A percentile compares a stretch with the other conserved stretches of the same genome.
Evolutionary conservation across 2,888 invertebrate species (phyloP).

Genomic region (Temnothorax rugatulus): DNA sequence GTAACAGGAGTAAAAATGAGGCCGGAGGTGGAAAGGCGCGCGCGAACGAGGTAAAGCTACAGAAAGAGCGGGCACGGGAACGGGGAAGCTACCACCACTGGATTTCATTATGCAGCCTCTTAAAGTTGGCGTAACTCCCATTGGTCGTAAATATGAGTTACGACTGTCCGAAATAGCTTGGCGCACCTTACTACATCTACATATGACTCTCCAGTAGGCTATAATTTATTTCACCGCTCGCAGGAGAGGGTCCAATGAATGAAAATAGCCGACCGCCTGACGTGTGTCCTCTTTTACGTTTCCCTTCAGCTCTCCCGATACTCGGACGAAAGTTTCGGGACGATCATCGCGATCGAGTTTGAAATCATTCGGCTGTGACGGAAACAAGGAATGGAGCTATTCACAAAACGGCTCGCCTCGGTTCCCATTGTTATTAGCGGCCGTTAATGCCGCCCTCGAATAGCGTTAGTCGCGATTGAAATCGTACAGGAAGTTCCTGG

Average conservation of each 20-base stretch:
- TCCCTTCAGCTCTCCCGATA: background rate
- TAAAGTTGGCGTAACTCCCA: conserved; percentile 84
- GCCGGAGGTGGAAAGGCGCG: conserved; percentile 46
- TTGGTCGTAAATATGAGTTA: conserved; percentile 84
- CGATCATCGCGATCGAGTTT: background rate
- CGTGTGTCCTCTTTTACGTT: conserved; percentile 25
- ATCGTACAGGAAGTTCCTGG: conserved; percentile 5
- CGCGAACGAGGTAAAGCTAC: conserved; percentile 30
- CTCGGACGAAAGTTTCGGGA: background rate
- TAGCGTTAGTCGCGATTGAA: conserved; percentile 32
- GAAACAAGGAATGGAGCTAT: conserved; percentile 13
- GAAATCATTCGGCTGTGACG: conserved; percentile 23
- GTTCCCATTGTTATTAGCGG: conserved; percentile 25
- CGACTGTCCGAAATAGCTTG: conserved; percentile 81
- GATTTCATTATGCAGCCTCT: conserved; percentile 84
- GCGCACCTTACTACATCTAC: conserved; percentile 73
- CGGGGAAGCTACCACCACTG: conserved; percentile 73
- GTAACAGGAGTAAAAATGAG: conserved; percentile 64
- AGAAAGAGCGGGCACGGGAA: conserved; percentile 39
- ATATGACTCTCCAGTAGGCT: conserved; percentile 62
- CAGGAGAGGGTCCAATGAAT: conserved; percentile 75
- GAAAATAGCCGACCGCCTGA: conserved; percentile 66
- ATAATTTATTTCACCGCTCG: conserved; percentile 75
- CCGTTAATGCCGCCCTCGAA: conserved; percentile 22
- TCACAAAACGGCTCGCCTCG: conserved; percentile 1